Base-by-base conservation (phyloP, 2,113 vertebrate genomes). In the Parus major region DNA sequence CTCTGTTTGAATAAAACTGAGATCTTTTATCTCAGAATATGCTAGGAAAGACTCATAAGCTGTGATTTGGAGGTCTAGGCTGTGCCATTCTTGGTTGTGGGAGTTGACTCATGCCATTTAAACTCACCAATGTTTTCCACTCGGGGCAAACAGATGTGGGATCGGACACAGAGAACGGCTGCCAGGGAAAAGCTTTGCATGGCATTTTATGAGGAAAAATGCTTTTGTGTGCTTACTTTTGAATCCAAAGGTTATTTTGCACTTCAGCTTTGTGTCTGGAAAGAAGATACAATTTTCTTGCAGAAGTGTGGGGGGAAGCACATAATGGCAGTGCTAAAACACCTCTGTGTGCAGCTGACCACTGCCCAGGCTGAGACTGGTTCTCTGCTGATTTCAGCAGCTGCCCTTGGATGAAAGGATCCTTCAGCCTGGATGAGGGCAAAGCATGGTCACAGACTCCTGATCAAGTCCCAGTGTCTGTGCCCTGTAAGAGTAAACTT, bases 31-130 rank as follows among this genome's bases (percentile, higher is more conserved):
- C 94, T 96, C 36, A 1, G 80, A 94, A 57, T 84, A 50, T 50
- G 91, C 72, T 84, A 68, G 80, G 72, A 88, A 92, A 97, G 93
- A 88, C 93, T 94, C 90, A 93, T 88, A 93, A 90, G 85, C 95
- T 96, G 95, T 90, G 90, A 96, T 92, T 78, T 90, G 93, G 92
- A 92, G 95, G 92, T 95, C 82, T 81, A 86, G 88, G 82, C 82
- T 96, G 76, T 96, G 82, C 82, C 89, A 75, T 85, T 61, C 70
- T 93, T 80, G 75, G 85, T 77, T 94, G 33, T 42, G 64, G 93
- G 50, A 94, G 65, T 87, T 93, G 90, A 86, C 93, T 95, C 92
- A 93, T 2, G 53, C 53, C 82, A 33, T 90, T 93, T 88, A 86
- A 92, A 88, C 57, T 86, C 76, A 13, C 86, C 80, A 88, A 88